Percentiles rank a stretch among this genome's conserved stretches.
These are phyloP conservation scores for Corythornis cristatus DNA, from an alignment of 2,113 vertebrate species.

Conservation along the genomic window DNA sequence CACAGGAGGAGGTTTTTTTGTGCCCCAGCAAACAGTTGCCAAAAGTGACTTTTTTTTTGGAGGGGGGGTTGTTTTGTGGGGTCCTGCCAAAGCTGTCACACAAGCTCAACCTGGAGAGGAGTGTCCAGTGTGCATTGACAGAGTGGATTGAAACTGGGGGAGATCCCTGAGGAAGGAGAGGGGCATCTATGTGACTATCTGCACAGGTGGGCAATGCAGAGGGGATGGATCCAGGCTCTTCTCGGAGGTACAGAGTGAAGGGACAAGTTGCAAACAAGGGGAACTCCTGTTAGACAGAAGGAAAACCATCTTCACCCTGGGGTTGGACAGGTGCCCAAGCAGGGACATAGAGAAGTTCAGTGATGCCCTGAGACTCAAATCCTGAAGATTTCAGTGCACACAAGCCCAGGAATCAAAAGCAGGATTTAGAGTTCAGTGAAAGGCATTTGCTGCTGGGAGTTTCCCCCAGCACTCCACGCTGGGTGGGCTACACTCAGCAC, in stretches of 20 bases:
- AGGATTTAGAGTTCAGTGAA: not conserved
- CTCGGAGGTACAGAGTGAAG: not conserved
- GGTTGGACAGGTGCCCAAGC: not conserved
- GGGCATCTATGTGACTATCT: not conserved
- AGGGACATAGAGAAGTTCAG: not conserved
- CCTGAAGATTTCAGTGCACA: not conserved
- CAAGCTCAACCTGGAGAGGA: accelerated
- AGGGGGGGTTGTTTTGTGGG: not conserved
- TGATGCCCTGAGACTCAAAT: not conserved
- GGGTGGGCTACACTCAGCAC: not conserved
- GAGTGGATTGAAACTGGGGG: not conserved
- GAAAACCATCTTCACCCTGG: not conserved
- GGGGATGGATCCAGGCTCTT: not conserved
- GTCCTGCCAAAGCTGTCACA: not conserved
- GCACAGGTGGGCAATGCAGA: too few species aligned
- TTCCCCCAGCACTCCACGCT: accelerated
- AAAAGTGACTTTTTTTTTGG: not conserved
- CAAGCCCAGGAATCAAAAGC: accelerated
- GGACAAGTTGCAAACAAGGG: not conserved
- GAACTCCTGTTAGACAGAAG: not conserved
- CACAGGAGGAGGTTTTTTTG: not conserved
- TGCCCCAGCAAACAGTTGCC: not conserved
- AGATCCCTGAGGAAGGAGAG: not conserved
- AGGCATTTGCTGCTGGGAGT: not conserved
- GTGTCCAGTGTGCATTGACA: accelerated